Conservation (phyloP, 2,113 vertebrate genomes). For the Burhinus bistriatus region DNA sequence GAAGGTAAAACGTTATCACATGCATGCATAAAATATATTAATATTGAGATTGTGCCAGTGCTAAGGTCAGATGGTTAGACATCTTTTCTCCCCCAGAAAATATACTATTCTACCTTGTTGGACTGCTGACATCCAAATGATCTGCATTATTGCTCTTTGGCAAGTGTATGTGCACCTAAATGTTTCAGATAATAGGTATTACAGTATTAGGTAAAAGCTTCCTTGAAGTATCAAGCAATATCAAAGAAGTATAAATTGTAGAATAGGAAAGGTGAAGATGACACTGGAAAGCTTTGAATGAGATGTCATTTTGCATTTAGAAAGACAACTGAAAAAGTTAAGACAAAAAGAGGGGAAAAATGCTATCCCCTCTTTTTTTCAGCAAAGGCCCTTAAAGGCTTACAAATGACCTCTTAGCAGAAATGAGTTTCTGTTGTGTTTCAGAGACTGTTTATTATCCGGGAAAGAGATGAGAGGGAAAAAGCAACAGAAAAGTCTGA, state of each 20-base stretch:
- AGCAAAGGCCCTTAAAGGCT: constrained; percentile 44
- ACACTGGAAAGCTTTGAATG: constrained; percentile 61
- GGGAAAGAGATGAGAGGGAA: constrained; percentile 13
- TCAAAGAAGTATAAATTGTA: constrained; percentile 64
- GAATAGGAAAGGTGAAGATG: constrained; percentile 67
- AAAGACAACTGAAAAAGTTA: constrained; percentile 50
- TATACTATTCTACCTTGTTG: constrained; percentile 66
- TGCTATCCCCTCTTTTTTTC: not conserved
- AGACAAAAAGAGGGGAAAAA: constrained; percentile 9
- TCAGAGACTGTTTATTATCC: constrained; percentile 61
- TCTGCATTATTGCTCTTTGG: constrained; percentile 75
- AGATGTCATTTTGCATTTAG: constrained; percentile 69
- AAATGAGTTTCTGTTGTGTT: constrained; percentile 61
- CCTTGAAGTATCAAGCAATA: constrained; percentile 49
- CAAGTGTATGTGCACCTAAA: constrained; percentile 58
- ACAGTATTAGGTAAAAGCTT: constrained; percentile 69
- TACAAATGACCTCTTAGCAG: constrained; percentile 58
- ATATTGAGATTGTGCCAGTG: constrained; percentile 74
- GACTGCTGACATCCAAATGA: constrained; percentile 73
- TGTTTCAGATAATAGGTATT: constrained; percentile 70
- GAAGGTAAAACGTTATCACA: constrained; percentile 72
- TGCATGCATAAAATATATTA: constrained; percentile 78
- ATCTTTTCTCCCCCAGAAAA: constrained; percentile 60
- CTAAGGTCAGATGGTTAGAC: constrained; percentile 72
- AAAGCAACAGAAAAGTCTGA: not conserved